phyloP scores from a whole-genome alignment of 2,888 invertebrate species.

The Liopterus haemorrhoidalis region DNA sequence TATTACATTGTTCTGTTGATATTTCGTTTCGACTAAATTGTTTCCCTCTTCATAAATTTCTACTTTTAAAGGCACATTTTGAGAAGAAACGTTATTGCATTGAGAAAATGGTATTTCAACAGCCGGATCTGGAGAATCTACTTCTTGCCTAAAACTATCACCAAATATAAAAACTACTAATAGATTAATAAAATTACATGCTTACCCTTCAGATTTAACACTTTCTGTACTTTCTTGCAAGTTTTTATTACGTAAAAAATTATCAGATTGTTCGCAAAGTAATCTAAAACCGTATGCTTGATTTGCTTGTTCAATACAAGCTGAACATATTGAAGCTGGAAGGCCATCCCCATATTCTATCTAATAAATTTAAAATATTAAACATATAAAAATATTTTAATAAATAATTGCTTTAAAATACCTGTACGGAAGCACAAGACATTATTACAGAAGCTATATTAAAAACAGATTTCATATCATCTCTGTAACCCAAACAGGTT shows the following conservation, averaged over 20 bases:
- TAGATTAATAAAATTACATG: background rate
- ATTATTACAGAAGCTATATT: slow-evolving; percentile 14
- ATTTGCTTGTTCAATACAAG: slow-evolving; percentile 15
- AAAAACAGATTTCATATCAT: slow-evolving; percentile 18
- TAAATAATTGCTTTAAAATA: slow-evolving; percentile 5
- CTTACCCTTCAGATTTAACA: slow-evolving; percentile 14
- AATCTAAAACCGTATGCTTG: slow-evolving; percentile 20
- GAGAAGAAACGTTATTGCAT: no score
- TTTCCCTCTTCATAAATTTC: background rate
- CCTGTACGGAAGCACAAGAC: slow-evolving; percentile 18
- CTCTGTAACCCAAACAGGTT: slow-evolving; percentile 17
- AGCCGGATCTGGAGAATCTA: slow-evolving; percentile 8
- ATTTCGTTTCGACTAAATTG: background rate
- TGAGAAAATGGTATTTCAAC: no score
- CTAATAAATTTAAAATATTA: slow-evolving; percentile 12
- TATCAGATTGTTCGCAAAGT: slow-evolving; percentile 23
- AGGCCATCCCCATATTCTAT: slow-evolving; percentile 21
- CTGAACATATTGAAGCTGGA: slow-evolving; percentile 20
- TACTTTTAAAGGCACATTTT: slow-evolving; percentile 14
- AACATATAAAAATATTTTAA: slow-evolving; percentile 10
- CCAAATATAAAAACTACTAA: background rate
- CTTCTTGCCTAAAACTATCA: slow-evolving; percentile 11
- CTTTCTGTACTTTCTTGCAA: slow-evolving; percentile 4
- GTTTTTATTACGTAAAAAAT: slow-evolving; percentile 12
- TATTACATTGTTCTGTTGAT: background rate